These are phyloP conservation scores for Drosophila borealis DNA, from an alignment of 2,888 invertebrate genomes.

Conservation along the genomic window DNA sequence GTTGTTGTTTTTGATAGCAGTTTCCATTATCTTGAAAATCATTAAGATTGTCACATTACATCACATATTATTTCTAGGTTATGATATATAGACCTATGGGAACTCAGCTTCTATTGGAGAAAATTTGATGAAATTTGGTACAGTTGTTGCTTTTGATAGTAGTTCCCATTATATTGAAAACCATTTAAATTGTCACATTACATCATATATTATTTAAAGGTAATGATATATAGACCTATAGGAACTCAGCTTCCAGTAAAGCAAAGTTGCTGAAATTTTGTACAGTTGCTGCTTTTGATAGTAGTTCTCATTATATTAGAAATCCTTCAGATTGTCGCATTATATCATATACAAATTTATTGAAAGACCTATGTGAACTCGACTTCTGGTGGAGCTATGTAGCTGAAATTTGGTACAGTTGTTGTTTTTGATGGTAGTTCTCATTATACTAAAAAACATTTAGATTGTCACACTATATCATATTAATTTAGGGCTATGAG, in stretches of 20 bases:
- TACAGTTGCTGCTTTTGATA: neutral
- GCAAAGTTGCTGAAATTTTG: neutral
- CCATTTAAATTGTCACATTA: no score
- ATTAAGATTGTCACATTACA: no score
- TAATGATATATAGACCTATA: neutral
- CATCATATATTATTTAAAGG: no score
- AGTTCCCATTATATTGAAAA: neutral
- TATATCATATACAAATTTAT: no score
- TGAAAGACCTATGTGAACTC: slow-evolving; percentile 5
- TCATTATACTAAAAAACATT: neutral
- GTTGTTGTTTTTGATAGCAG: no score
- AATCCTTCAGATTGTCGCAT: neutral
- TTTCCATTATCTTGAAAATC: no score
- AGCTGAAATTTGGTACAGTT: neutral
- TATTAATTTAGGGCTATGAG: neutral
- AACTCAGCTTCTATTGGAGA: no score
- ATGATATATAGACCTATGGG: neutral
- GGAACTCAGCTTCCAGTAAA: neutral
- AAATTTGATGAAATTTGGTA: no score
- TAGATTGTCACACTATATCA: neutral
- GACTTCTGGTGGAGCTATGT: neutral
- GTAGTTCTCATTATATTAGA: neutral
- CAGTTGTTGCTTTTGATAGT: no score
- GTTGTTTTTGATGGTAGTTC: neutral
- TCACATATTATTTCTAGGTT: no score